Evolutionary conservation across 2,888 invertebrate genomes (phyloP), one percentile per base, ranked within the genome.

Genomic region (Brenthis hecate): DNA sequence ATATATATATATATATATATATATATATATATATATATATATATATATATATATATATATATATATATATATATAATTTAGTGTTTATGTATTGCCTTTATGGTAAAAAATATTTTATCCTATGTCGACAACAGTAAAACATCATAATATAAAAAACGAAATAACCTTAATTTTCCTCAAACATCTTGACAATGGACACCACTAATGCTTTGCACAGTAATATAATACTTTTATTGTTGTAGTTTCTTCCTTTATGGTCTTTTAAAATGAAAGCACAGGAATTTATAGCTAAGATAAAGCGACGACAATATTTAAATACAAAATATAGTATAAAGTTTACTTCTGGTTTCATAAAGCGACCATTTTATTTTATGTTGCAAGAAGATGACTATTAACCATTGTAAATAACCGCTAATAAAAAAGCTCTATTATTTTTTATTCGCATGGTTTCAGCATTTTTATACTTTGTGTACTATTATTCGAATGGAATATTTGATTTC

Each of bases 171-270:
- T 57, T 47, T 57, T 57, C 43, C 57, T 47, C 6, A 72, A 71
- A 73, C 66, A 68, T 65, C 65, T 65, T 43, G 56, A 65, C 64
- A 73, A 72, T 62, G 64, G 70, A 57, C 66, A 64, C 55, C 65
- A 68, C 66, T 69, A 72, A 69, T 72, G 68, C 61, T 72, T 73
- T 58, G 56, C 58, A 60, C 68, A 66, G 56, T 50, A 47, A 69
- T 69, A 68, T 70, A 66, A 68, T 64, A 71, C 66, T 75, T 73
- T 74, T 74, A 75, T 73, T 72, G 75, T 75, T 66, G 70, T 69
- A 69, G 70, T 70, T 73, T 74, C 74, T 72, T 75, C 72, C 71
- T 73, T 75, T 75, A 75, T 75, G 71, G 73, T 73, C 74, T 72
- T 64, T 74, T 75, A 74, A 75, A 74, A 75, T 73, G 73, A 73